Evolutionary conservation across 2,113 vertebrate genomes (phyloP).

Genomic region (Microcebus lehilahytsara): DNA sequence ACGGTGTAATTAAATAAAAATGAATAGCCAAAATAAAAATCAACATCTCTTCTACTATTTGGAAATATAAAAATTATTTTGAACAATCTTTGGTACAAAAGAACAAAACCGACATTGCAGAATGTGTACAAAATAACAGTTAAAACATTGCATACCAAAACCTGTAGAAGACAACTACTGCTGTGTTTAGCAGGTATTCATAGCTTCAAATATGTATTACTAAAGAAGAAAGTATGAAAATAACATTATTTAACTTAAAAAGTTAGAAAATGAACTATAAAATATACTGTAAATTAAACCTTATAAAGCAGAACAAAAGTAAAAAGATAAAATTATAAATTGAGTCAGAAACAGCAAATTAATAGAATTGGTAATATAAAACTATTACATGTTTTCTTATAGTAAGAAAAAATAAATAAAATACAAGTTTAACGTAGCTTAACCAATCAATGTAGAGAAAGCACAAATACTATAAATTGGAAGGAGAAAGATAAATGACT

Average conservation of each 20-base stretch:
- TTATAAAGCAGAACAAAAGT: not conserved
- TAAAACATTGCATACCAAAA: not conserved
- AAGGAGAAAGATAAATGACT: not conserved
- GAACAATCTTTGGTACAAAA: not conserved
- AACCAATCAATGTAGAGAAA: not conserved
- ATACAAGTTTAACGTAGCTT: not conserved
- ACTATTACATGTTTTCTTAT: not conserved
- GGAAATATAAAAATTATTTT: not conserved
- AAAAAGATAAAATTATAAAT: not conserved
- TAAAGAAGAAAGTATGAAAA: not conserved
- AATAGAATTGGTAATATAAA: not conserved
- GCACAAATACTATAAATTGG: not conserved
- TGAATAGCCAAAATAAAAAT: not conserved
- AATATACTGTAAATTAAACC: not conserved
- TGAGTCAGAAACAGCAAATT: slow-evolving; percentile 33
- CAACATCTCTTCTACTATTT: not conserved
- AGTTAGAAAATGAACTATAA: not conserved
- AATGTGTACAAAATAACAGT: slow-evolving; percentile 5
- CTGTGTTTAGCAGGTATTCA: not conserved
- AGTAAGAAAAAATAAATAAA: not conserved
- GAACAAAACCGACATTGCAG: not conserved
- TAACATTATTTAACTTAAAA: not conserved
- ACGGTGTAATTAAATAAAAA: not conserved
- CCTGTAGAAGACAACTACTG: not conserved
- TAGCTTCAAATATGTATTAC: not conserved